Conservation (phyloP, 2,888 invertebrate species). For the Gryllus longicercus region DNA sequence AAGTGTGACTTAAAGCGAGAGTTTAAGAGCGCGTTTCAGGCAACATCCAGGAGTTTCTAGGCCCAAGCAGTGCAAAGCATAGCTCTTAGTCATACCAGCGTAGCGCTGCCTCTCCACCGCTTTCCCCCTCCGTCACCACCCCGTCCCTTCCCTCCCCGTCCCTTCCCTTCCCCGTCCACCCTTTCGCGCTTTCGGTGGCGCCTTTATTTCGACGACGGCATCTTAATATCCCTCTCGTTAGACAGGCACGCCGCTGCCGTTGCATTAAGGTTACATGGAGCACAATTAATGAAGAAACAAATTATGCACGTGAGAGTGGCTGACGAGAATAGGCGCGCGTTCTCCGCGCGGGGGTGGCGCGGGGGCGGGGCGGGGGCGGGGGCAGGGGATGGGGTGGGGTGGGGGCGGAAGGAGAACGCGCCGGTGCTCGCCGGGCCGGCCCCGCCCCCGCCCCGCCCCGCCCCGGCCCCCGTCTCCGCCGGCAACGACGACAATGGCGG, state of each 20-base stretch:
- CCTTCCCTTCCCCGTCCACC: not conserved
- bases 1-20: no score
- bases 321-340: not conserved
- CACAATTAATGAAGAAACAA: constrained; percentile 28
- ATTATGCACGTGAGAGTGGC: constrained; percentile 24
- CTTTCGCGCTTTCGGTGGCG: not conserved
- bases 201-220: not conserved
- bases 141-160: not conserved
- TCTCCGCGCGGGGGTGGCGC: not conserved
- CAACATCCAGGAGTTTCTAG: constrained; percentile 11
- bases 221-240: not conserved
- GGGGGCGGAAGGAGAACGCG: no score
- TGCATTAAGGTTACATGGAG: not conserved
- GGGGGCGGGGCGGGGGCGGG: not conserved
- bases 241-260: not conserved
- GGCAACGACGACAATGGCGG: no score
- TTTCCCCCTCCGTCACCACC: no score
- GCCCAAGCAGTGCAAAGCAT: constrained; percentile 4
- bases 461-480: no score
- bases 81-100: not conserved
- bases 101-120: not conserved
- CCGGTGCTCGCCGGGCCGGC: no score
- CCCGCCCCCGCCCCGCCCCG: no score
- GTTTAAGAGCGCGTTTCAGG: no score
- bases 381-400: no score